phyloP scores from a whole-genome alignment of 2,888 invertebrate genomes.

The Spodoptera littoralis region DNA sequence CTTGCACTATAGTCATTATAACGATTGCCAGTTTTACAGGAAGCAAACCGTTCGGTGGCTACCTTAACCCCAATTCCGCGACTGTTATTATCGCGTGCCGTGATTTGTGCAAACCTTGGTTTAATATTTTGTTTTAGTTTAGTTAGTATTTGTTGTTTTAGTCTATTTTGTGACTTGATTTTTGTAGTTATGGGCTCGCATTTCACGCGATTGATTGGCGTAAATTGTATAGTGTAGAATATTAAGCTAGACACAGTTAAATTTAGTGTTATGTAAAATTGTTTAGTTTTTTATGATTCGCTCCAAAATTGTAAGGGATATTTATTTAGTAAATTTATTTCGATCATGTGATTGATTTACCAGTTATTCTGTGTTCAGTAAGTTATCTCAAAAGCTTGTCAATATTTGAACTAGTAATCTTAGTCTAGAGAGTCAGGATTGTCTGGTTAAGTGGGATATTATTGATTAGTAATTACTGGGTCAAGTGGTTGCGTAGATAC shows the following conservation, averaged over 20 bases:
- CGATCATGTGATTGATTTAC: too few relatives aligned
- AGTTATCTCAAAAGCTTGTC: conserved; percentile 13
- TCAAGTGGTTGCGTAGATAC: conserved; percentile 8
- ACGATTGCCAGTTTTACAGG: conserved; percentile 67
- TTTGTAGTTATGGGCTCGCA: background rate
- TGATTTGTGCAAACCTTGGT: conserved; percentile 65
- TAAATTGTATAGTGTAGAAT: too few relatives aligned
- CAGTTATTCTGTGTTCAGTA: background rate
- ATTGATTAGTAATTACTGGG: conserved; percentile 12
- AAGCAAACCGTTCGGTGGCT: conserved; percentile 67
- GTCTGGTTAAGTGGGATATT: background rate
- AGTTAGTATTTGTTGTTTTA: conserved; percentile 15
- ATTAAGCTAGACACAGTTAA: too few relatives aligned
- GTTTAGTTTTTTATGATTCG: too few relatives aligned
- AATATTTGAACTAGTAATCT: conserved; percentile 24
- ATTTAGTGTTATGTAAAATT: too few relatives aligned
- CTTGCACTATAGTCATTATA: conserved; percentile 42
- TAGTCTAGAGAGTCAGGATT: background rate
- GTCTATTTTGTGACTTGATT: conserved; percentile 15
- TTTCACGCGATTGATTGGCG: too few relatives aligned
- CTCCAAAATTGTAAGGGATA: too few relatives aligned
- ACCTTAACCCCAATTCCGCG: conserved; percentile 79
- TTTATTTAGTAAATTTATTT: too few relatives aligned
- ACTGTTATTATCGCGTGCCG: conserved; percentile 72
- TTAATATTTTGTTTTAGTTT: conserved; percentile 32